phyloP scores from a whole-genome alignment of 1,140 invertebrate genomes.

The Penaeus japonicus region DNA sequence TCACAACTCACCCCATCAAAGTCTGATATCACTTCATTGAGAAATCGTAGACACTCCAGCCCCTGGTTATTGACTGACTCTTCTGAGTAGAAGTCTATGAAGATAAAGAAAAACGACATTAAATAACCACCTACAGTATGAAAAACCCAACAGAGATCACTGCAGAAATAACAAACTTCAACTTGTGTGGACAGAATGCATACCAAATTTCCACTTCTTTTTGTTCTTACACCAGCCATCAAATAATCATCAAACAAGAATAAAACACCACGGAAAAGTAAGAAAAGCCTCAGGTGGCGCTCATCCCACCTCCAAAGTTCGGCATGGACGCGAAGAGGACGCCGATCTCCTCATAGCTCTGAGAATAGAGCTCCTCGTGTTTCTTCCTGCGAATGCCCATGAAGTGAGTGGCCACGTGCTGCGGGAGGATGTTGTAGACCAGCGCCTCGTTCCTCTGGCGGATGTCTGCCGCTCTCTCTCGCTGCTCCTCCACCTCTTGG shows the following conservation, averaged over 20 bases:
- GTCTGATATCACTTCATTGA: constrained; percentile 98
- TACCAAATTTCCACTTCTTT: background rate
- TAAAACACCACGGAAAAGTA: background rate
- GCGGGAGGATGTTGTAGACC: constrained; percentile 72
- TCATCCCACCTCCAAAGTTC: constrained; percentile 79
- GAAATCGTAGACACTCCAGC: constrained; percentile 91
- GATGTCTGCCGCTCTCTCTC: constrained; percentile 85
- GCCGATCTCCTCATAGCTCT: constrained; percentile 91
- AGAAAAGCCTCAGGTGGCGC: background rate
- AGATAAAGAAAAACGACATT: constrained; percentile 31
- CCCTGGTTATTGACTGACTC: constrained; percentile 96
- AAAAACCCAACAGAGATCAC: no score
- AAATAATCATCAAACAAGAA: background rate
- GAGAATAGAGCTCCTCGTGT: constrained; percentile 90
- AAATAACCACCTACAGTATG: background rate
- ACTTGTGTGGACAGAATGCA: background rate
- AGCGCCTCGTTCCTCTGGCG: constrained; percentile 87
- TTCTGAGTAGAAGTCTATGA: constrained; percentile 91
- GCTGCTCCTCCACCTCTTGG: constrained; percentile 78
- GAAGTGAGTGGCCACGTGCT: constrained; percentile 90
- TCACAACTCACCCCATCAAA: constrained; percentile 86
- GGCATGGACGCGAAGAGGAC: constrained; percentile 95
- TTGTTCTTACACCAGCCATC: background rate
- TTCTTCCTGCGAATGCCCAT: constrained; percentile 78
- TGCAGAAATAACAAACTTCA: no score